Percentiles rank a stretch among this genome's conserved stretches.
phyloP scores from a whole-genome alignment of 2,888 invertebrate genomes.

The Sinohyriopsis cumingii region DNA sequence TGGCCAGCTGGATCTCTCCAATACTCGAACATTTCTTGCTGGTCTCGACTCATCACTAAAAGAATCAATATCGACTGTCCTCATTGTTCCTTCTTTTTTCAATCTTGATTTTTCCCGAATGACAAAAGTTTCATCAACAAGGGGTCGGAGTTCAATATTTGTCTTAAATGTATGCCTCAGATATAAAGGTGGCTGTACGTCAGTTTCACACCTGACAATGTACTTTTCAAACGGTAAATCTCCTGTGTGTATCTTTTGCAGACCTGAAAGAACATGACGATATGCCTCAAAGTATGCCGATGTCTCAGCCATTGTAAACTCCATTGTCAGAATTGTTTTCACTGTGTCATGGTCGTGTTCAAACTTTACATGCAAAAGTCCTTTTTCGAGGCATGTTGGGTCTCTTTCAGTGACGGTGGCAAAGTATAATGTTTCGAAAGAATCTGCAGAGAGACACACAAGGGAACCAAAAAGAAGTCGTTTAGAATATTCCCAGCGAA shows the following conservation, averaged over 20 bases:
- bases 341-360: slow-evolving; percentile 22
- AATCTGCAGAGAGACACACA: slow-evolving; percentile 81
- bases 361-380: slow-evolving; percentile 54
- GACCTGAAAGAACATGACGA: slow-evolving; percentile 81
- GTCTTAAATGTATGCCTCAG: slow-evolving; percentile 20
- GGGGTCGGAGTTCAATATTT: slow-evolving; percentile 43
- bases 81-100: slow-evolving; percentile 19
- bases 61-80: slow-evolving; percentile 4
- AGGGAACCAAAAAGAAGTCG: slow-evolving; percentile 83
- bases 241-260: slow-evolving; percentile 76
- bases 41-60: slow-evolving; percentile 25
- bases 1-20: slow-evolving; percentile 28
- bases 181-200: slow-evolving; percentile 48
- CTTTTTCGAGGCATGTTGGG: slow-evolving; percentile 42
- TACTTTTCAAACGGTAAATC: slow-evolving; percentile 56
- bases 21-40: slow-evolving; percentile 18
- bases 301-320: slow-evolving; percentile 81
- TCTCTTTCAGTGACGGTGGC: slow-evolving; percentile 75
- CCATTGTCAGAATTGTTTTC: slow-evolving; percentile 12
- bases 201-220: slow-evolving; percentile 42
- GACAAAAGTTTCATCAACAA: slow-evolving; percentile 39
- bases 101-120: slow-evolving; percentile 27
- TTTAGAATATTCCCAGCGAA: slow-evolving; percentile 74
- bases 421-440: slow-evolving; percentile 81
- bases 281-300: slow-evolving; percentile 88